phyloP scores from a whole-genome alignment of 2,888 invertebrate genomes.

The Chorisops tibialis region DNA sequence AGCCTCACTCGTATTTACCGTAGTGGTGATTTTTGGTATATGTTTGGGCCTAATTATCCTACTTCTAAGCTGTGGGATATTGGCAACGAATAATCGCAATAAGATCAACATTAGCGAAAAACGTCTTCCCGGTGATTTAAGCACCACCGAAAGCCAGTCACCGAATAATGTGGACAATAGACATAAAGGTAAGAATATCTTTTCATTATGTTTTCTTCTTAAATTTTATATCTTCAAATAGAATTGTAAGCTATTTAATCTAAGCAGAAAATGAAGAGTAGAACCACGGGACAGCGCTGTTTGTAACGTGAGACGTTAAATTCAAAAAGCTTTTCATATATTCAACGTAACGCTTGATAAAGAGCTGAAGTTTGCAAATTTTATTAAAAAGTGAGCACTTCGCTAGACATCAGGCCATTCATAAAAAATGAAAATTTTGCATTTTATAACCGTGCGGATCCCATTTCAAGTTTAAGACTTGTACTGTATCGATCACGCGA shows the following conservation, averaged over 20 bases:
- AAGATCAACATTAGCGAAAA: conserved; percentile 6
- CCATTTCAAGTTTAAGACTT: too few relatives aligned
- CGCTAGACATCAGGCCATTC: too few relatives aligned
- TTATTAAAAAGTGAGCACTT: too few relatives aligned
- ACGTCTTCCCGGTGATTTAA: background rate
- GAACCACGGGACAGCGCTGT: too few relatives aligned
- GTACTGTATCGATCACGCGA: too few relatives aligned
- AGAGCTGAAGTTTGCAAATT: too few relatives aligned
- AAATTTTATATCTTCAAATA: background rate
- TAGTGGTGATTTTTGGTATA: conserved; percentile 25
- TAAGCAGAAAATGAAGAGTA: background rate
- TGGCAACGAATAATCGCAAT: conserved; percentile 24
- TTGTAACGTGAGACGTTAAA: too few relatives aligned
- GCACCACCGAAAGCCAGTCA: background rate
- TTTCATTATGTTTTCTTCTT: background rate
- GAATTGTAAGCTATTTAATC: conserved; percentile 7
- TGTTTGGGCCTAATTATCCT: conserved; percentile 31
- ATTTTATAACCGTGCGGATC: too few relatives aligned
- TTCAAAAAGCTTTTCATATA: too few relatives aligned
- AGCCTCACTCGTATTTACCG: conserved; percentile 28
- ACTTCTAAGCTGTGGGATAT: conserved; percentile 29
- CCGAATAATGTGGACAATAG: conserved; percentile 3
- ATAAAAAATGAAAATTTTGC: too few relatives aligned
- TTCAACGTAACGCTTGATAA: too few relatives aligned
- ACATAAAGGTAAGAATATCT: background rate